A percentile compares a stretch with the other conserved stretches of the same genome.
Conservation (phyloP, 2,888 invertebrate genomes). For the Hololepta plana region DNA sequence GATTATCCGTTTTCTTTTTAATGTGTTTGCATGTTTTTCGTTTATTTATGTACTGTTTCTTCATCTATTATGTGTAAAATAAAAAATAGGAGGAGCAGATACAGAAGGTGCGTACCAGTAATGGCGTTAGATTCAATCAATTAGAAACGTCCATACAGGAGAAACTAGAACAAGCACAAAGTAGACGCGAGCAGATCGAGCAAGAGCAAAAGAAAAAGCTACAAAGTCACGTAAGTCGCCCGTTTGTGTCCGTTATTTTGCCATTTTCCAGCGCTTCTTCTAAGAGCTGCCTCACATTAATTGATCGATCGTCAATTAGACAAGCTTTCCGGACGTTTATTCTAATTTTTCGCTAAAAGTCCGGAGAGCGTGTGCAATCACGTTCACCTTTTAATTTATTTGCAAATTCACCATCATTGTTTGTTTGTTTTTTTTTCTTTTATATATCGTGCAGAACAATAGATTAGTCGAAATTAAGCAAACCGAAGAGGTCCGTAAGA, state of each 20-base stretch:
- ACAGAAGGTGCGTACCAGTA: constrained; percentile 47
- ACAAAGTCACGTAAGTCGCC: constrained; percentile 50
- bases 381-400: not conserved
- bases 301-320: too few species aligned
- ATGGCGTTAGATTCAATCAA: constrained; percentile 47
- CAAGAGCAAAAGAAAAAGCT: constrained; percentile 62
- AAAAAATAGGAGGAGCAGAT: constrained; percentile 67
- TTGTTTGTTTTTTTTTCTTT: constrained; percentile 9
- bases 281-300: too few species aligned
- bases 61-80: too few species aligned
- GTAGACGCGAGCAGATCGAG: constrained; percentile 54
- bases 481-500: constrained; percentile 21
- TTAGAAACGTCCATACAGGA: constrained; percentile 50
- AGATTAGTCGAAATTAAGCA: constrained; percentile 43
- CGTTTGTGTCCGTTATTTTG: constrained; percentile 3
- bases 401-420: constrained; percentile 1
- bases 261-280: too few species aligned
- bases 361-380: too few species aligned
- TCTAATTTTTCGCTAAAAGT: too few species aligned
- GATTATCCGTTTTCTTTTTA: constrained; percentile 3
- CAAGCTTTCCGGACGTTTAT: too few species aligned
- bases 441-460: too few species aligned
- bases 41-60: not conserved
- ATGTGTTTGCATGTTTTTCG: constrained; percentile 8
- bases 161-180: constrained; percentile 48